Evolutionary conservation across 2,113 vertebrate species (phyloP).

Genomic region (Platichthys stellatus): DNA sequence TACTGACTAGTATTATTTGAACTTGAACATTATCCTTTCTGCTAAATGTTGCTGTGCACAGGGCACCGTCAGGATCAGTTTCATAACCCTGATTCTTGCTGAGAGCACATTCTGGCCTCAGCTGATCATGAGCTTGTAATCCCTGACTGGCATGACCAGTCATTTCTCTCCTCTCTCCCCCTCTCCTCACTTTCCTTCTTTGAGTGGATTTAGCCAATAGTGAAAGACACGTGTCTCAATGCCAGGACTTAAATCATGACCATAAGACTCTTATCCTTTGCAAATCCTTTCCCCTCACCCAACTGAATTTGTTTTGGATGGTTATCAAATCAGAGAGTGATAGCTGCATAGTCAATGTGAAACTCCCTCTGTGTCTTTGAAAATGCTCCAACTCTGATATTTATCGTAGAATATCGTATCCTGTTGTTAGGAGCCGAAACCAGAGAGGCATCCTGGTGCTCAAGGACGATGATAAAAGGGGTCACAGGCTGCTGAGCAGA

Average conservation of each 20-base stretch:
- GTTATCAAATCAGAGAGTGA: conserved; percentile 38
- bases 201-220: conserved; percentile 63
- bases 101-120: conserved; percentile 61
- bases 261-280: conserved; percentile 63
- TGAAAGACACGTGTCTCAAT: conserved; percentile 49
- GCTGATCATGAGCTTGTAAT: conserved; percentile 64
- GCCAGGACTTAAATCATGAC: conserved; percentile 28
- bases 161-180: conserved; percentile 25
- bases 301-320: conserved; percentile 46
- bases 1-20: not conserved
- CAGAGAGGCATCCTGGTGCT: conserved; percentile 1
- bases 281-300: conserved; percentile 53
- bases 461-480: conserved; percentile 18
- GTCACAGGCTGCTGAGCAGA: conserved; percentile 23
- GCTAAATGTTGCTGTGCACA: not conserved
- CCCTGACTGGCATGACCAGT: conserved; percentile 49
- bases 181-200: conserved; percentile 49
- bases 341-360: conserved; percentile 2
- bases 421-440: conserved; percentile 16
- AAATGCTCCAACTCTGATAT: not conserved
- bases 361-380: conserved; percentile 3
- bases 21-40: not conserved
- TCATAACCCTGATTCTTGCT: conserved; percentile 58
- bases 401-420: conserved; percentile 11
- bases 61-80: conserved; percentile 43